Evolutionary conservation across 2,113 vertebrate genomes (phyloP).

Genomic region (Crotalus tigris): DNA sequence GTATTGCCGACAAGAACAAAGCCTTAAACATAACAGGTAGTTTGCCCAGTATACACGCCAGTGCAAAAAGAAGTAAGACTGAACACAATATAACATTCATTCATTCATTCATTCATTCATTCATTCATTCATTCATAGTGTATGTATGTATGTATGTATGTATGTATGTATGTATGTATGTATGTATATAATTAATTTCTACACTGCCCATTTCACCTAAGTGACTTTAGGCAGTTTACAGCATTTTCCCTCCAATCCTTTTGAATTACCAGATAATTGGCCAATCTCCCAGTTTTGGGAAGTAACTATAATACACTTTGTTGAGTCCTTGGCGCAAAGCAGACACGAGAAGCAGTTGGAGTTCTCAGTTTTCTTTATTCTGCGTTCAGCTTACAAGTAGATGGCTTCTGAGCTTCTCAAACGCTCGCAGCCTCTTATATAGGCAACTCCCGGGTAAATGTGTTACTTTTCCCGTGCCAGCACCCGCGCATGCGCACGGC

Average conservation of each 20-base stretch:
- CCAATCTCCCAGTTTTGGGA: not conserved
- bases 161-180: not conserved
- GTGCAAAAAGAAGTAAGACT: not conserved
- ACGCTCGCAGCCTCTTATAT: no score
- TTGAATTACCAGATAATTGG: not conserved
- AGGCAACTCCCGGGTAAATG: no score
- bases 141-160: not conserved
- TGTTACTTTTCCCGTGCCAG: no score
- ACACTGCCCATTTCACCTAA: not conserved
- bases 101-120: not conserved
- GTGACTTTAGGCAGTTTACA: not conserved
- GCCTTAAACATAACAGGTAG: not conserved
- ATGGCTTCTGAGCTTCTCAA: no score
- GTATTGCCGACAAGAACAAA: not conserved
- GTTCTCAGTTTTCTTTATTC: no score
- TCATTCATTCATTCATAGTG: not conserved
- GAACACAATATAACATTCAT: not conserved
- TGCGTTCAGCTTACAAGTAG: no score
- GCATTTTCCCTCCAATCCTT: not conserved
- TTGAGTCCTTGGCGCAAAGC: no score
- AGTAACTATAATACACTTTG: not conserved
- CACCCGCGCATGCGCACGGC: no score
- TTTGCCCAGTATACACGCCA: not conserved
- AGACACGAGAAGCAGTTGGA: no score
- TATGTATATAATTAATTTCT: not conserved